These are phyloP conservation scores for Schizothorax lantsangensis DNA, from an alignment of 2,797 vertebrate genomes.

Conservation along the genomic window DNA sequence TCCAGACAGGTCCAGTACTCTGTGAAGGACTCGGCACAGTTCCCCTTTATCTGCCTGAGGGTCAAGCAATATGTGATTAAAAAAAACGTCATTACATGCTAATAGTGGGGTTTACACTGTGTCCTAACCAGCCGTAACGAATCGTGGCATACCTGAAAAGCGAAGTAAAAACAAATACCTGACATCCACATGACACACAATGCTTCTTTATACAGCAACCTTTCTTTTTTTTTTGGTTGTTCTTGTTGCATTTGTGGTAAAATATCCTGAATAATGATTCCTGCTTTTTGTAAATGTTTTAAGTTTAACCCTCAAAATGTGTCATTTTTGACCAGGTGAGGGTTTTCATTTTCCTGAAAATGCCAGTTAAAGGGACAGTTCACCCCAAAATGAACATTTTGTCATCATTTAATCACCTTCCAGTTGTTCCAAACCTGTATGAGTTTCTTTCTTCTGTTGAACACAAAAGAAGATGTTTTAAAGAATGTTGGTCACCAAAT, in stretches of 20 bases:
- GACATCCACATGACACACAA: neutral
- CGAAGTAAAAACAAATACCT: neutral
- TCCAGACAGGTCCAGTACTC: slow-evolving; percentile 98
- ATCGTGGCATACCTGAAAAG: too few relatives aligned
- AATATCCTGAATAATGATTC: neutral
- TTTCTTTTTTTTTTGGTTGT: too few relatives aligned
- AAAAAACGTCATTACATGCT: neutral
- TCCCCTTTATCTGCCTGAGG: slow-evolving; percentile 88
- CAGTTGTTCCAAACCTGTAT: too few relatives aligned
- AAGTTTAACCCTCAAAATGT: neutral
- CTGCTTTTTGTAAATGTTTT: neutral
- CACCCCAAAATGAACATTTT: neutral
- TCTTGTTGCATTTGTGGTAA: neutral
- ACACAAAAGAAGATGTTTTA: too few relatives aligned
- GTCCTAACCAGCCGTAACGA: neutral
- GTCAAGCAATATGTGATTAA: neutral
- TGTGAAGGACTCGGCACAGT: slow-evolving; percentile 94
- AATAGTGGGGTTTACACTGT: neutral
- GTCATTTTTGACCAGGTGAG: too few relatives aligned
- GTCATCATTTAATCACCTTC: too few relatives aligned
- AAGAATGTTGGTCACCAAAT: too few relatives aligned
- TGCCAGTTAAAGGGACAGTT: too few relatives aligned
- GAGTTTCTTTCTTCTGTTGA: too few relatives aligned
- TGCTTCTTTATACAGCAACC: neutral
- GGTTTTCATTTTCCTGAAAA: too few relatives aligned